Evolutionary conservation across 2,888 invertebrate genomes (phyloP).

Genomic region (Psylliodes chrysocephalus): DNA sequence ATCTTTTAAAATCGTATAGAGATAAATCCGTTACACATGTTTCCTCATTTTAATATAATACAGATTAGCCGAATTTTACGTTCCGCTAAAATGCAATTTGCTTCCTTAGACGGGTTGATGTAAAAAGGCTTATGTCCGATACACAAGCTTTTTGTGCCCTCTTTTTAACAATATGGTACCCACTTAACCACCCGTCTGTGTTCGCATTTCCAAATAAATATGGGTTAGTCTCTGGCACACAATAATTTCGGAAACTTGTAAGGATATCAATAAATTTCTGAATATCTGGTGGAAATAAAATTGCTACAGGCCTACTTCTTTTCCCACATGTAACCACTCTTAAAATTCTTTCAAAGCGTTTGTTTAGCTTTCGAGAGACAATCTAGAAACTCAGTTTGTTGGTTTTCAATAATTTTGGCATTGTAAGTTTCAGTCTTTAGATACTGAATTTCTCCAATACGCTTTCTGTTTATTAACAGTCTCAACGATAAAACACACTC

Average conservation of each 20-base stretch:
- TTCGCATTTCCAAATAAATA: constrained; percentile 46
- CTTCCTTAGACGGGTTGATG: constrained; percentile 46
- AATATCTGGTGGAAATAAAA: constrained; percentile 24
- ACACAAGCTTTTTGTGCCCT: constrained; percentile 40
- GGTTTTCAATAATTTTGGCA: neutral
- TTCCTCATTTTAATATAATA: no score
- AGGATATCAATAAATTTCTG: constrained; percentile 32
- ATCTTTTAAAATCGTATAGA: no score
- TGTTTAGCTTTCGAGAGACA: constrained; percentile 9
- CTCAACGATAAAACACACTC: constrained; percentile 34
- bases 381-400: constrained; percentile 20
- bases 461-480: constrained; percentile 39
- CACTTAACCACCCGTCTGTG: constrained; percentile 39
- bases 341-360: constrained; percentile 9
- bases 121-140: constrained; percentile 38
- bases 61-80: no score
- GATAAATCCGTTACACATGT: no score
- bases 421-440: constrained; percentile 19
- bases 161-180: constrained; percentile 45
- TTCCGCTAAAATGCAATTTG: no score
- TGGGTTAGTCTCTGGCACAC: constrained; percentile 40
- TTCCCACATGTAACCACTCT: constrained; percentile 27
- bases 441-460: constrained; percentile 39
- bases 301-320: constrained; percentile 27
- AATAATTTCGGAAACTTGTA: constrained; percentile 28